These are phyloP conservation scores for Drosophila oshimai DNA, from an alignment of 1,140 invertebrate genomes.

Conservation along the genomic window DNA sequence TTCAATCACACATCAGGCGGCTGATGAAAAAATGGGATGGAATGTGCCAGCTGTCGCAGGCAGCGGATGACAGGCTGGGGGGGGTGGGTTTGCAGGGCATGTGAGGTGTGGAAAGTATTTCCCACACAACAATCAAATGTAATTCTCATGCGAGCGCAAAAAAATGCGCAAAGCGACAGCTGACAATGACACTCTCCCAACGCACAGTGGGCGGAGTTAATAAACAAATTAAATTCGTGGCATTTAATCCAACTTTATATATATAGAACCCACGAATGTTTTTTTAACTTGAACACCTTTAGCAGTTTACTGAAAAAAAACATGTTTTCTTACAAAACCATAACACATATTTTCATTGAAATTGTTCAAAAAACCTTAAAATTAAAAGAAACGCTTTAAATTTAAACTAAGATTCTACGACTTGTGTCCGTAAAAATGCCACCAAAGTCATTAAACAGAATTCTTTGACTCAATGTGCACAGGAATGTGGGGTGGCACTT, in stretches of 20 bases:
- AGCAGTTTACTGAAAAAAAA: too few species aligned
- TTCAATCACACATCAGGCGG: conserved; percentile 72
- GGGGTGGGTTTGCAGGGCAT: not conserved
- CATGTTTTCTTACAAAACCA: too few species aligned
- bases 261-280: too few species aligned
- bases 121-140: conserved; percentile 68
- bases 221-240: conserved; percentile 4
- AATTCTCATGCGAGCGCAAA: conserved; percentile 48
- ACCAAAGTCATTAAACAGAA: not conserved
- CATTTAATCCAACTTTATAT: not conserved
- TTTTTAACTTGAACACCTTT: too few species aligned
- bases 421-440: not conserved
- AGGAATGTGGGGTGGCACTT: conserved; percentile 10
- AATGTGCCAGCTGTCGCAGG: conserved; percentile 34
- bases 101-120: conserved; percentile 60
- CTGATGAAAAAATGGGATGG: not conserved
- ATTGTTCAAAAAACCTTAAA: too few species aligned
- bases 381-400: too few species aligned
- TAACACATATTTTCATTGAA: too few species aligned
- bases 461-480: not conserved
- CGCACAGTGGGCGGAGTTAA: conserved; percentile 6
- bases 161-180: conserved; percentile 57
- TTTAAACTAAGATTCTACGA: not conserved
- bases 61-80: conserved; percentile 42
- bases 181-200: conserved; percentile 38